Percentiles rank a stretch among this genome's conserved stretches.
Conservation (phyloP, 2,888 invertebrate genomes). For the Pantelozetes paolii region DNA sequence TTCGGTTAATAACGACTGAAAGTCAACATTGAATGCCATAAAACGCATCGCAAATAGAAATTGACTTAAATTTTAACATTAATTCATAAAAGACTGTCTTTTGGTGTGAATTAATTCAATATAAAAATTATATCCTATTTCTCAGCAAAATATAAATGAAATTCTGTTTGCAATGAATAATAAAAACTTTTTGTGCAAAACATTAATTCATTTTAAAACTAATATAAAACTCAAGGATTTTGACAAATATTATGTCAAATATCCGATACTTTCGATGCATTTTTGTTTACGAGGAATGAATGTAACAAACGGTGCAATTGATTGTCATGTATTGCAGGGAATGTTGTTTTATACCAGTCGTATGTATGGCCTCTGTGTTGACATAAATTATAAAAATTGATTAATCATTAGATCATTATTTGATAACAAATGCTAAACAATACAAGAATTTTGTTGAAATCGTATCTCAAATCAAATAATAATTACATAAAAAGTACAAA, state of each 20-base stretch:
- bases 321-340: constrained; percentile 40
- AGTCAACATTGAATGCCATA: neutral
- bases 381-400: neutral
- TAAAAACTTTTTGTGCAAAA: neutral
- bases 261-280: constrained; percentile 23
- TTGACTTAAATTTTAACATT: neutral
- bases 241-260: constrained; percentile 7
- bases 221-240: neutral
- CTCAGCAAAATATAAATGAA: too few relatives aligned
- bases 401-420: neutral
- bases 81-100: too few relatives aligned
- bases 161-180: too few relatives aligned
- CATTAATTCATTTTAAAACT: neutral
- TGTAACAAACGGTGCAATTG: constrained; percentile 39
- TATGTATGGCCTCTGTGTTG: constrained; percentile 41
- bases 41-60: neutral
- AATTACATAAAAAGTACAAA: too few relatives aligned
- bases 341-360: constrained; percentile 42
- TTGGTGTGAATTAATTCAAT: too few relatives aligned
- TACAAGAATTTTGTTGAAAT: too few relatives aligned
- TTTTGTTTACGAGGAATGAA: constrained; percentile 38
- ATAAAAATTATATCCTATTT: too few relatives aligned
- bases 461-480: too few relatives aligned
- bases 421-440: too few relatives aligned
- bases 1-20: too few relatives aligned